A percentile compares a stretch with the other conserved stretches of the same genome.
Evolutionary conservation across 1,140 invertebrate genomes (phyloP).

Genomic region (Drosophila santomea): DNA sequence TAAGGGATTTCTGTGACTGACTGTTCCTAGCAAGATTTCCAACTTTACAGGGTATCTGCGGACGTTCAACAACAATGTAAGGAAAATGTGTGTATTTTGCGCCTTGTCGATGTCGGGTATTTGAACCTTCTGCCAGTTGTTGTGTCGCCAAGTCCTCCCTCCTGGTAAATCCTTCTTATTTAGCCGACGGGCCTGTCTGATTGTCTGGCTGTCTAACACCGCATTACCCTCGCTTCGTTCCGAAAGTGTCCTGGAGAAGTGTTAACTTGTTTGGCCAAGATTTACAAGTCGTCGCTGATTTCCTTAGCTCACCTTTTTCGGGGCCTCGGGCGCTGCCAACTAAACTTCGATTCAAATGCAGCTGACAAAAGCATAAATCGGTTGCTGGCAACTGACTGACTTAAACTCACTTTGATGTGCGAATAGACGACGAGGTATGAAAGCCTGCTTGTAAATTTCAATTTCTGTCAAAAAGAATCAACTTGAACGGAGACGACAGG

Average conservation of each 20-base stretch:
- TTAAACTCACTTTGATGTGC: slow-evolving; percentile 66
- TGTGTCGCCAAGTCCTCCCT: slow-evolving; percentile 30
- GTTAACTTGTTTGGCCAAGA: slow-evolving; percentile 76
- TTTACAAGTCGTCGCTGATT: slow-evolving; percentile 60
- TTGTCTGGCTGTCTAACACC: slow-evolving; percentile 53
- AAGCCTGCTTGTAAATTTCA: slow-evolving; percentile 72
- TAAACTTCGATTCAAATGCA: slow-evolving; percentile 23
- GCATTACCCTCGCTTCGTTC: background rate
- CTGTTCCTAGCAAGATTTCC: background rate
- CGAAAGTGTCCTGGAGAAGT: slow-evolving; percentile 36
- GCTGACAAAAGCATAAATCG: slow-evolving; percentile 79
- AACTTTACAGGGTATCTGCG: slow-evolving; percentile 11
- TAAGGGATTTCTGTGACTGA: no score
- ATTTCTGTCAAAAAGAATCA: slow-evolving; percentile 65
- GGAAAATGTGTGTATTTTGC: slow-evolving; percentile 23
- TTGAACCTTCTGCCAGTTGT: slow-evolving; percentile 30
- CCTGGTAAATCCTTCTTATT: slow-evolving; percentile 15
- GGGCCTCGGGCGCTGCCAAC: slow-evolving; percentile 21
- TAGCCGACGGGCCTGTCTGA: slow-evolving; percentile 59
- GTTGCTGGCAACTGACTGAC: slow-evolving; percentile 68
- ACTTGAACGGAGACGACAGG: slow-evolving; percentile 12
- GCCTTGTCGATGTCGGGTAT: slow-evolving; percentile 32
- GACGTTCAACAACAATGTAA: background rate
- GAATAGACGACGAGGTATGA: slow-evolving; percentile 12
- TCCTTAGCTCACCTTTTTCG: slow-evolving; percentile 36